A percentile compares a stretch with the other conserved stretches of the same genome.
These are phyloP conservation scores for Sibirionetta formosa DNA, from an alignment of 2,797 vertebrate genomes.

Conservation along the genomic window DNA sequence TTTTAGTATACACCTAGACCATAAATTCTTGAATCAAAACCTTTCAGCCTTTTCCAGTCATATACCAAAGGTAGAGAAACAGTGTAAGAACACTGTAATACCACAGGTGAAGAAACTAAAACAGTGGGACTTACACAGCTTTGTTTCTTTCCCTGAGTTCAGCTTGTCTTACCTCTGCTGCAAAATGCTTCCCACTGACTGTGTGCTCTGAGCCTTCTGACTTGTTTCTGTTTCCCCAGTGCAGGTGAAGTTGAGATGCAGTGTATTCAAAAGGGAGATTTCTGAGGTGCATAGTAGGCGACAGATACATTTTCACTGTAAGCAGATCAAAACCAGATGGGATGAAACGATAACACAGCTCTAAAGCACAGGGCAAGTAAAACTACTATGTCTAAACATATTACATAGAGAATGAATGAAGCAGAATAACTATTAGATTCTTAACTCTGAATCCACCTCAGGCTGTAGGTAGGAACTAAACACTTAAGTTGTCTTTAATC, in stretches of 20 bases:
- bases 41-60: not conserved
- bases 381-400: not conserved
- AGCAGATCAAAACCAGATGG: slow-evolving; percentile 35
- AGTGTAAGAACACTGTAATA: too few relatives aligned
- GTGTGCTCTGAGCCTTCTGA: slow-evolving; percentile 92
- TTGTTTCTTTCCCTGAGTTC: not conserved
- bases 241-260: slow-evolving; percentile 93
- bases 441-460: not conserved
- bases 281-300: slow-evolving; percentile 87
- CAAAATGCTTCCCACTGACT: slow-evolving; percentile 88
- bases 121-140: not conserved
- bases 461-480: not conserved
- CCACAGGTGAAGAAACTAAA: not conserved
- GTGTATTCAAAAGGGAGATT: slow-evolving; percentile 89
- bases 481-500: not conserved
- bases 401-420: not conserved
- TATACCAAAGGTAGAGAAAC: too few relatives aligned
- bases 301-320: slow-evolving; percentile 91
- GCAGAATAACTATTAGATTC: not conserved
- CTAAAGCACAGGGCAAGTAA: not conserved
- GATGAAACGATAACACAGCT: not conserved
- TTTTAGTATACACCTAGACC: not conserved
- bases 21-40: not conserved
- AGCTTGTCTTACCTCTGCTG: slow-evolving; percentile 90
- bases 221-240: slow-evolving; percentile 90